These are phyloP conservation scores for Drosophila anomalata DNA, from an alignment of 2,888 invertebrate genomes.

Conservation along the genomic window DNA sequence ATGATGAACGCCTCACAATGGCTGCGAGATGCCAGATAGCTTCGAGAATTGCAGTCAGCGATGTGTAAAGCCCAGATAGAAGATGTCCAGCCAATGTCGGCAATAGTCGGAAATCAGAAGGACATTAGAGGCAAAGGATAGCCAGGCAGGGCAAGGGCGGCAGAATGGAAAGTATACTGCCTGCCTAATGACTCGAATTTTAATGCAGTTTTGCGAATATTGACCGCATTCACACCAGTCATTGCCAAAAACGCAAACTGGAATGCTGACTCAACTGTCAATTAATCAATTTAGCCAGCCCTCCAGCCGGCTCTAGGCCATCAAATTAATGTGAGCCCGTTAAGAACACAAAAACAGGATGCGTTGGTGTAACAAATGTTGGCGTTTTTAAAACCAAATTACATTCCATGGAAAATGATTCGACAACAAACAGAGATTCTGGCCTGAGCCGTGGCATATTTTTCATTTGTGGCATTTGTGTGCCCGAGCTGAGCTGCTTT, in stretches of 20 bases:
- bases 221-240: slow-evolving; percentile 43
- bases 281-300: slow-evolving; percentile 70
- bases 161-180: slow-evolving; percentile 10
- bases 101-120: slow-evolving; percentile 9
- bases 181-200: slow-evolving; percentile 62
- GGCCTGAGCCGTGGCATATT: slow-evolving; percentile 41
- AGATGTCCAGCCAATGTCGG: slow-evolving; percentile 48
- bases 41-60: slow-evolving; percentile 58
- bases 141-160: too few relatives aligned
- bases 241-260: slow-evolving; percentile 43
- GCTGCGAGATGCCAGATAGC: slow-evolving; percentile 39
- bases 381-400: slow-evolving; percentile 57
- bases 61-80: slow-evolving; percentile 72
- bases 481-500: slow-evolving; percentile 7
- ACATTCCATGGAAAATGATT: slow-evolving; percentile 55
- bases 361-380: slow-evolving; percentile 64
- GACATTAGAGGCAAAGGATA: background rate
- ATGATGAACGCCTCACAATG: slow-evolving; percentile 32
- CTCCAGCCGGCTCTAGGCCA: slow-evolving; percentile 47
- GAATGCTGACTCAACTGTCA: slow-evolving; percentile 71
- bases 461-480: slow-evolving; percentile 62
- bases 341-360: slow-evolving; percentile 24
- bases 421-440: slow-evolving; percentile 61
- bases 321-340: slow-evolving; percentile 68
- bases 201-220: slow-evolving; percentile 65